phyloP scores from a whole-genome alignment of 2,888 invertebrate genomes.

The Rhingia rostrata region DNA sequence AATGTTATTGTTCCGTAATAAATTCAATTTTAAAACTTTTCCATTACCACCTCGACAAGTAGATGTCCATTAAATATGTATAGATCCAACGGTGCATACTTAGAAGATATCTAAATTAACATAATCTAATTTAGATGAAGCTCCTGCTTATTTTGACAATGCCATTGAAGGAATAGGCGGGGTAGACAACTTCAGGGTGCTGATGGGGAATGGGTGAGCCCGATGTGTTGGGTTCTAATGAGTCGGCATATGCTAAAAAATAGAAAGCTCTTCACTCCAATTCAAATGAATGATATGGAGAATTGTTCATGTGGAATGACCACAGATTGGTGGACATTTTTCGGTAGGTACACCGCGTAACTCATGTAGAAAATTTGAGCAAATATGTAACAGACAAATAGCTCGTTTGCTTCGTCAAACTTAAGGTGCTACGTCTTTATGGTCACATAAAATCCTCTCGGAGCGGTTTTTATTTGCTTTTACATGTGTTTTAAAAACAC shows the following conservation, averaged over 20 bases:
- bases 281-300: background rate
- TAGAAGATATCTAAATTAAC: conserved; percentile 78
- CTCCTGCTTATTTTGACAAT: conserved; percentile 44
- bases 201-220: background rate
- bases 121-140: conserved; percentile 80
- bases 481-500: background rate
- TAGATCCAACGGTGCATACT: conserved; percentile 42
- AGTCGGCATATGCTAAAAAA: conserved; percentile 3
- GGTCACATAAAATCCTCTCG: background rate
- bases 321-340: conserved; percentile 49
- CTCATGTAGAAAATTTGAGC: conserved; percentile 45
- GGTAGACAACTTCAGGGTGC: conserved; percentile 1
- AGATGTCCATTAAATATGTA: conserved; percentile 62
- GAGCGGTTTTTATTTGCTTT: background rate
- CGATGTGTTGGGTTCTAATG: background rate
- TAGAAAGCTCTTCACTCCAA: conserved; percentile 9
- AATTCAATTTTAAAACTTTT: conserved; percentile 73
- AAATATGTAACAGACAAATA: conserved; percentile 40
- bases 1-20: conserved; percentile 74
- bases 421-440: conserved; percentile 34
- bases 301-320: background rate
- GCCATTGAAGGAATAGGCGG: conserved; percentile 4
- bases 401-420: background rate
- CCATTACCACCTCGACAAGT: conserved; percentile 53
- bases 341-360: conserved; percentile 8